These are phyloP conservation scores for Cyprinodon variegatus DNA, from an alignment of 2,113 vertebrate species.

Conservation along the genomic window DNA sequence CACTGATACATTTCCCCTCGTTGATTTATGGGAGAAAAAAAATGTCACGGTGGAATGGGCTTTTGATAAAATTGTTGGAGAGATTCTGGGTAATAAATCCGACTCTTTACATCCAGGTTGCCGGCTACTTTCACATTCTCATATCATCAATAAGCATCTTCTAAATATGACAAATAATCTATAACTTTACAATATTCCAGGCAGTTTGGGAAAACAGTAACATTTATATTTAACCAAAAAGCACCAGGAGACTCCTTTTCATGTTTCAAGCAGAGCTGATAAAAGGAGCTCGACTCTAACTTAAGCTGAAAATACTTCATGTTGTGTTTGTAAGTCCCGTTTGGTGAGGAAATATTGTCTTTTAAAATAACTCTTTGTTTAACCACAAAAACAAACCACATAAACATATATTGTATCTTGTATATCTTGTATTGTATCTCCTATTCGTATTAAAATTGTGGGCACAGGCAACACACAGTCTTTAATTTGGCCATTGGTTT, in stretches of 20 bases:
- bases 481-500: constrained; percentile 21
- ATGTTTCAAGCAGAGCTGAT: constrained; percentile 25
- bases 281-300: constrained; percentile 60
- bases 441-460: constrained; percentile 4
- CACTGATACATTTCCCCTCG: constrained; percentile 92
- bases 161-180: constrained; percentile 91
- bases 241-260: constrained; percentile 59
- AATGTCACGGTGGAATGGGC: constrained; percentile 99
- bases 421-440: not conserved
- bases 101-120: constrained; percentile 96
- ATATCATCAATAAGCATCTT: constrained; percentile 93
- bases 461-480: constrained; percentile 14
- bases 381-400: not conserved
- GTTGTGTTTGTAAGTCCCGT: constrained; percentile 37
- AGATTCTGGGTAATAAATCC: constrained; percentile 99
- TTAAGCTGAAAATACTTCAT: constrained; percentile 64
- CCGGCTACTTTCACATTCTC: constrained; percentile 96
- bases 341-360: constrained; percentile 38
- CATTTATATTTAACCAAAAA: constrained; percentile 80
- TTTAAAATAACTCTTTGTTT: constrained; percentile 20
- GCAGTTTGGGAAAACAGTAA: constrained; percentile 85
- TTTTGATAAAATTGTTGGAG: constrained; percentile 99
- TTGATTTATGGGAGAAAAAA: constrained; percentile 98
- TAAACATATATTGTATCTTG: not conserved
- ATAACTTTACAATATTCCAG: constrained; percentile 88